Evolutionary conservation across 2,113 vertebrate species (phyloP).

Genomic region (Chionomys nivalis): DNA sequence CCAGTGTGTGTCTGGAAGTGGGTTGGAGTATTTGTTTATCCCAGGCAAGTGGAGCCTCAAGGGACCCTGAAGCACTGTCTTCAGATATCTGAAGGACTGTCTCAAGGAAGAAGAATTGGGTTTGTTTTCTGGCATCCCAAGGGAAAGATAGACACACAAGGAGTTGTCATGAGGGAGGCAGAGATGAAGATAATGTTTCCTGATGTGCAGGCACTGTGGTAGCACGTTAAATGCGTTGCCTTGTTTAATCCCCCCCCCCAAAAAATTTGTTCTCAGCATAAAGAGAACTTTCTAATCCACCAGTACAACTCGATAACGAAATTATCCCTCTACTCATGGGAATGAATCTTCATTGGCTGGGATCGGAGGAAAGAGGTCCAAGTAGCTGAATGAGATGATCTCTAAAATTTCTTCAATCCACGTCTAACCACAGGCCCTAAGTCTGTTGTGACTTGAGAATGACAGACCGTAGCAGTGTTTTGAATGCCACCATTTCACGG

Average conservation of each 20-base stretch:
- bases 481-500: background rate
- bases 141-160: conserved; percentile 28
- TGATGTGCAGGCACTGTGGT: background rate
- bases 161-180: background rate
- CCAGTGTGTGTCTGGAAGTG: conserved; percentile 55
- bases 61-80: conserved; percentile 64
- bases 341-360: background rate
- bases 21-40: conserved; percentile 76
- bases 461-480: background rate
- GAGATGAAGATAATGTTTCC: background rate
- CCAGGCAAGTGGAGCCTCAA: conserved; percentile 51
- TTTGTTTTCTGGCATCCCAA: conserved; percentile 72
- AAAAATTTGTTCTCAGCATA: background rate
- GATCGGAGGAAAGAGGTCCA: background rate
- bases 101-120: conserved; percentile 59
- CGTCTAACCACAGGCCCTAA: background rate
- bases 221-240: background rate
- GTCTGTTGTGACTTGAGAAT: background rate
- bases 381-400: background rate
- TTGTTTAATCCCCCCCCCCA: background rate
- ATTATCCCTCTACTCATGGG: background rate
- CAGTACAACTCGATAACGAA: conserved; percentile 9
- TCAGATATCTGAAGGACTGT: conserved; percentile 73
- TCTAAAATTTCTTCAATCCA: background rate
- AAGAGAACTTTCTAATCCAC: background rate